Evolutionary conservation across 2,113 vertebrate species (phyloP), one percentile per base, ranked within the genome.

Genomic region (Gallinago media): DNA sequence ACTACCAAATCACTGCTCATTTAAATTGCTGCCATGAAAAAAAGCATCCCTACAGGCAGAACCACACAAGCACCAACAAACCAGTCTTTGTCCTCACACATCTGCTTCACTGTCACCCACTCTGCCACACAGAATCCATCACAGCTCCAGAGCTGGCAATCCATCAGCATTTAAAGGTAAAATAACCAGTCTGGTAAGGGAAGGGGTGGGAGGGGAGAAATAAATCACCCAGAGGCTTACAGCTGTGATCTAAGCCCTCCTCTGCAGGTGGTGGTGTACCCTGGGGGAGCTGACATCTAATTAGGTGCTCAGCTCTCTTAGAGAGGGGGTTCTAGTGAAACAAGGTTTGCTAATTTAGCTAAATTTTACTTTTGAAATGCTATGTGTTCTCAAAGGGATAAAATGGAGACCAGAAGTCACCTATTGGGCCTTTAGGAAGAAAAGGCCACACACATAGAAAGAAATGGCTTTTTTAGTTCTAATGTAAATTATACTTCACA

Each of bases 101-200:
- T 59, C 94, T 97, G 78, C 84, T 70, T 27, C 27, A 3, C 52
- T 88, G 36, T 88, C 93, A 91, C 72, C 84, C 62, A 47, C 38
- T 13, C 50, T 31, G 29, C 47, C 65, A 61, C 42, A 58, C 75
- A 73, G 42, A 94, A 95, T 86, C 71, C 58, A 93, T 91, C 94
- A 94, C 29, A 89, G 38, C 40, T 67, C 71, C 56, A 47, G 26
- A 66, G 23, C 32, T 73, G 46, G 81, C 75, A 86, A 92, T 78
- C 61, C 65, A 89, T 74, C 89, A 92, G 70, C 58, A 71, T 83
- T 90, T 96, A 88, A 75, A 97, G 75, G 86, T 55, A 88, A 90
- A 96, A 94, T 82, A 94, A 84, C 61, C 75, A 58, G 22, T 26
- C 46, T 91, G 68, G 61, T 21, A 79, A 84, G 56, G 58, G 44